phyloP scores from a whole-genome alignment of 2,888 invertebrate species.

The Caenorhabditis drosophilae region DNA sequence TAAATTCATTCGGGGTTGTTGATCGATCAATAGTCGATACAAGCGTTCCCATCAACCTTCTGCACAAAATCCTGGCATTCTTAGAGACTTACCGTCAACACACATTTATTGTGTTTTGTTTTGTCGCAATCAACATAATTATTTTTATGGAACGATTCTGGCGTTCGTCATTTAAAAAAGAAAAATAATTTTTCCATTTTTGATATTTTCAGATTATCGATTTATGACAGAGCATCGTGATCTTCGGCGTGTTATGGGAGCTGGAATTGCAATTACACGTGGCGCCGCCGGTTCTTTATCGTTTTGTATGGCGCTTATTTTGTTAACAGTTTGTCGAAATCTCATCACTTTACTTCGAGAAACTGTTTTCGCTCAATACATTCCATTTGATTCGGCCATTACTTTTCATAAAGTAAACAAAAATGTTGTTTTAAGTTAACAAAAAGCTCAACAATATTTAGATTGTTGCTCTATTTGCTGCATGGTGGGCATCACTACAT shows the following conservation, averaged over 20 bases:
- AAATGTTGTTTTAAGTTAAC: no score
- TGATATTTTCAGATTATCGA: conserved; percentile 79
- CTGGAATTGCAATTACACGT: conserved; percentile 35
- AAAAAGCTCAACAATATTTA: no score
- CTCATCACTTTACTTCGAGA: conserved; percentile 90
- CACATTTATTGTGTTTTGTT: conserved; percentile 90
- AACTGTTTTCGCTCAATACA: conserved; percentile 89
- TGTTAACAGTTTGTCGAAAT: conserved; percentile 84
- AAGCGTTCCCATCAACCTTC: conserved; percentile 12
- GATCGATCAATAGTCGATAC: conserved; percentile 13
- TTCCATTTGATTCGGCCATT: conserved; percentile 90
- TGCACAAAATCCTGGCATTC: conserved; percentile 75
- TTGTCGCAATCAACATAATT: conserved; percentile 90
- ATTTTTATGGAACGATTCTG: conserved; percentile 93
- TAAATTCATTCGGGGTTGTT: conserved; percentile 65
- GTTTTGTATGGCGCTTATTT: conserved; percentile 87
- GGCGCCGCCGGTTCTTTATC: conserved; percentile 83
- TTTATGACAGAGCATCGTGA: conserved; percentile 96
- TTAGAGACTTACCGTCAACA: conserved; percentile 91
- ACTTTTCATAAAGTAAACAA: conserved; percentile 86
- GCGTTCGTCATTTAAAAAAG: conserved; percentile 74
- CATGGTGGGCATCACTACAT: conserved; percentile 89
- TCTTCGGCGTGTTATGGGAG: conserved; percentile 93
- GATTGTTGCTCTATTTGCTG: conserved; percentile 90
- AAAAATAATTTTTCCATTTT: background rate